Conservation (phyloP, 92 coral and sea anemone genomes). For the Porites rus region DNA sequence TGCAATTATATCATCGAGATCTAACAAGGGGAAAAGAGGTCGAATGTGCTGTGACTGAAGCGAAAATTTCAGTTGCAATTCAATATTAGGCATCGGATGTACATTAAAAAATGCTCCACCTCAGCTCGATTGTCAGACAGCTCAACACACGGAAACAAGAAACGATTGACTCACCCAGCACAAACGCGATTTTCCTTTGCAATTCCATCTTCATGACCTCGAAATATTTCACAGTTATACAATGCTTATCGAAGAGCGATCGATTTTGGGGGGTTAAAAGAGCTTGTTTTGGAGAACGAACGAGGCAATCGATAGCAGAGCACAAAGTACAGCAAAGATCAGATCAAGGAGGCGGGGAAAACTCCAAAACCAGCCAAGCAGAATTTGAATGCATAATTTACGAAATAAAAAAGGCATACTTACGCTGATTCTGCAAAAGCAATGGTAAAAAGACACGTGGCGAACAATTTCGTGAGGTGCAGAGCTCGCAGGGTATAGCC, state of each 20-base stretch:
- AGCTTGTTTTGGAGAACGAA: slow-evolving; percentile 6
- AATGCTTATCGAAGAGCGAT: background rate
- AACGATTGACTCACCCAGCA: slow-evolving; percentile 20
- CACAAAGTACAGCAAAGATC: slow-evolving; percentile 12
- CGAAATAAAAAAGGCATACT: slow-evolving; percentile 66
- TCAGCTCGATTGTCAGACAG: slow-evolving; percentile 24
- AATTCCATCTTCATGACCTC: slow-evolving; percentile 21
- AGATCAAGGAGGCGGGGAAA: slow-evolving; percentile 53
- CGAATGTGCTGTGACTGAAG: background rate
- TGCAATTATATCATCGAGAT: slow-evolving; percentile 17
- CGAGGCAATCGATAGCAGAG: background rate
- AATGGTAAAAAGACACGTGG: slow-evolving; percentile 73
- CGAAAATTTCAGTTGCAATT: slow-evolving; percentile 14
- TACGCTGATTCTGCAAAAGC: slow-evolving; percentile 56
- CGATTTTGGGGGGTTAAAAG: background rate
- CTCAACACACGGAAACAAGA: slow-evolving; percentile 45
- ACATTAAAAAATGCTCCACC: background rate
- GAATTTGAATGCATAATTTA: slow-evolving; percentile 33
- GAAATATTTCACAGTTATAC: background rate
- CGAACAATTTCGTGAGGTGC: slow-evolving; percentile 22
- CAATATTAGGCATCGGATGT: slow-evolving; percentile 20
- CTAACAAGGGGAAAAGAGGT: background rate
- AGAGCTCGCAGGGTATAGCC: slow-evolving; percentile 20
- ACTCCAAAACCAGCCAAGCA: slow-evolving; percentile 33
- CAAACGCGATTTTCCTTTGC: slow-evolving; percentile 5